Base-by-base conservation (phyloP, 2,113 vertebrate genomes). In the Scortum barcoo region DNA sequence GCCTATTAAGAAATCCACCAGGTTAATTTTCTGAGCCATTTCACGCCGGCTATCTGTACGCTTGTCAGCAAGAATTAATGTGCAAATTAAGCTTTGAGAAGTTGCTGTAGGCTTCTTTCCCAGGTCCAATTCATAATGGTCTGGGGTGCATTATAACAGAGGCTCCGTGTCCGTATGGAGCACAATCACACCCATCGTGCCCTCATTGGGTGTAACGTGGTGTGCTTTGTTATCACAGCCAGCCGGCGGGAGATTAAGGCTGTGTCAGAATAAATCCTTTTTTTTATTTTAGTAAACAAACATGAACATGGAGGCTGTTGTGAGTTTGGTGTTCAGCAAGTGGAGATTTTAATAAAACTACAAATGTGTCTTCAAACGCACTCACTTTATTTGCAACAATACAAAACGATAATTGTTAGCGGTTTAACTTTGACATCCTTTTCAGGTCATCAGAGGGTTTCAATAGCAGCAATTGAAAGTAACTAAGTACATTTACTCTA, bases 51-150 rank as follows among this genome's bases (percentile, higher is more conserved):
- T 83, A 88, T 91, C 83, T 88, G 58, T 68, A 78, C 42, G 58
- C 84, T 48, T 87, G 90, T 92, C 90, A 82, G 84, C 66, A 61
- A 82, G 82, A 86, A 90, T 87, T 75, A 87, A 90, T 86, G 80
- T 80, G 83, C 78, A 89, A 87, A 87, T 90, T 76, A 87, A 75
- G 81, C 51, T 58, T 4, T 48, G 78, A 76, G 70, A 76, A 42
- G 78, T 56, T 7, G 83, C 86, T 85, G 73, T 20, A 75, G 88
- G 90, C 78, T 56, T 72, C 50, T 28, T 76, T 78, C 82, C 60
- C 80, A 67, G 83, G 78, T 87, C 75, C 58, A 8, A 69, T 50
- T 66, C 62, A 70, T 67, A 50, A 72, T 40, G 67, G 69, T 80
- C 46, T 26, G 9, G 28, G 61, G 61, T 77, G 77, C 61, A 36